Evolutionary conservation across 2,888 invertebrate species (phyloP), one percentile per base, ranked within the genome.

Genomic region (Hydraecia micacea): DNA sequence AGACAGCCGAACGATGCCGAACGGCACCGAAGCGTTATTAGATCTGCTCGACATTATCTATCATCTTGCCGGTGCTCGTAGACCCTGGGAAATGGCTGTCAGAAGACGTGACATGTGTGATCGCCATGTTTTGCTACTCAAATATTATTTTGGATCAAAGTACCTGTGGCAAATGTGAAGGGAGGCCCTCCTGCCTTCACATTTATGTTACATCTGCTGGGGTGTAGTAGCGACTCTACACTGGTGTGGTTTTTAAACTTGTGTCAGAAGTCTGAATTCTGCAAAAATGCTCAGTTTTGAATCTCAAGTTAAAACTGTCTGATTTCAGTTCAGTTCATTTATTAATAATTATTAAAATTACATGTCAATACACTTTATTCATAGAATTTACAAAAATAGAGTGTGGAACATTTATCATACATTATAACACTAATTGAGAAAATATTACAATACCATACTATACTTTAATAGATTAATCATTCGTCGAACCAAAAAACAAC

Each of bases 31-130:
- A 76, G 86, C 85, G 86, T 82, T 86, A 80, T 79, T 75, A 80
- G 80, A 81, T 80, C 79, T 60, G 69, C 66, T 79, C 73, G 81
- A 86, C 83, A 75, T 76, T 88, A 90, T 89, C 88, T 85, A 74
- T 80, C 76, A 88, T 89, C 88, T 84, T 75, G 81, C 74, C 76
- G 86, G 83, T 86, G 83, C 75, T 71, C 68, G 85, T 84, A 86
- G 79, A 72, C 84, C 75, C 73, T 77, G 73, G 83, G 78, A 87
- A 82, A 52, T 72, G 28, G 52, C 60, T 77, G 71, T 60, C 73
- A 73, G 77, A 62, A 32, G 73, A 71, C 49, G 73, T 66, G 67
- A 74, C 46, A 82, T 28, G n/a, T 70, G n/a, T 63, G 36, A 70
- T 39, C 70, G 58, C 8, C 28, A 36, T 28, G 60, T 84, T 83